phyloP scores from a whole-genome alignment of 1,140 invertebrate species.

The Brachionus paranguensis region DNA sequence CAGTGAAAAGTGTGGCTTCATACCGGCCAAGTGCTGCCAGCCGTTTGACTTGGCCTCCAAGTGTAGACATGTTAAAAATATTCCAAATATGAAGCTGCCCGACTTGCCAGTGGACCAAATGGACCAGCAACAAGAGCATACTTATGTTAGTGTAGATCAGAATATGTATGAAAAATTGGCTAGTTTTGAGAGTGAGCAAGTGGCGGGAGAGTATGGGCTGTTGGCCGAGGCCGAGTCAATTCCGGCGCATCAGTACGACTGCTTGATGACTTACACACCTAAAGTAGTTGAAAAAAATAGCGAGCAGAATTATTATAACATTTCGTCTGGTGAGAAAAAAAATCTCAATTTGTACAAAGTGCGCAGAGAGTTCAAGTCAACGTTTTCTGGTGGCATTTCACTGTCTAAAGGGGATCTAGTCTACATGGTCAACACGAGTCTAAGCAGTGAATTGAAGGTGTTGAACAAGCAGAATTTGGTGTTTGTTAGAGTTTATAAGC shows the following conservation, averaged over 20 bases:
- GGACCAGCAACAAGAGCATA: neutral
- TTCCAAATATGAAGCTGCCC: neutral
- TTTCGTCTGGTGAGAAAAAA: neutral
- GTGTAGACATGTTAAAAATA: neutral
- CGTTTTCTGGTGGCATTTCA: neutral
- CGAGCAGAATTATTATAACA: conserved; percentile 1
- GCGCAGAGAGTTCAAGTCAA: neutral
- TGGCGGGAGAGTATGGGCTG: neutral
- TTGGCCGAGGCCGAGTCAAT: neutral
- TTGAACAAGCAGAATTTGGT: conserved; percentile 15
- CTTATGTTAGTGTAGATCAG: neutral
- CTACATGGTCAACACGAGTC: neutral
- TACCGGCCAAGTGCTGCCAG: neutral
- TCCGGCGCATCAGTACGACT: neutral
- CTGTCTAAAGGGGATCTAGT: neutral
- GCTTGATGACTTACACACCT: neutral
- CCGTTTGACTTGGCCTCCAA: neutral
- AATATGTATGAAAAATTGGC: neutral
- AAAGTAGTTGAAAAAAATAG: neutral
- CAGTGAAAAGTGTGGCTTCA: neutral
- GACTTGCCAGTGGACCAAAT: neutral
- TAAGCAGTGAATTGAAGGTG: neutral
- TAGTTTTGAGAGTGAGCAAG: neutral
- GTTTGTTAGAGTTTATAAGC: neutral
- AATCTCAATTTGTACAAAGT: neutral